Evolutionary conservation across 1,140 invertebrate species (phyloP).

Genomic region (Aleiodes sp.): DNA sequence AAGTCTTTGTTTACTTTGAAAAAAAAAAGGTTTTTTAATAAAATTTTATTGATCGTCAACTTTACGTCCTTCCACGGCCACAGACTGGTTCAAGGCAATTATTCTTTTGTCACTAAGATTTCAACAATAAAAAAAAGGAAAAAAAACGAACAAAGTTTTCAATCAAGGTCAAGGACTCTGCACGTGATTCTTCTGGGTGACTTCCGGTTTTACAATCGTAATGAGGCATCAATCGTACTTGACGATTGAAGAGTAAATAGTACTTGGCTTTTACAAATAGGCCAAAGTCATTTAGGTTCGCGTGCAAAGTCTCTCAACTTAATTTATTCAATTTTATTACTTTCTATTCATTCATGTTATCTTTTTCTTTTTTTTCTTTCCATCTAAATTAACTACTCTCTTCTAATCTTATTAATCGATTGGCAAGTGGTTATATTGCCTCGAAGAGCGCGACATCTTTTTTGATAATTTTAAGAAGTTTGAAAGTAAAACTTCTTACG

Average conservation of each 20-base stretch:
- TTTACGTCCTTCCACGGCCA: constrained; percentile 10
- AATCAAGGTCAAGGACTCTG: constrained; percentile 24
- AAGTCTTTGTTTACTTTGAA: neutral
- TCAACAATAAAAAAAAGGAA: neutral
- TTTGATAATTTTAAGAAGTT: constrained; percentile 19
- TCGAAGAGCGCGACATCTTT: too few species aligned
- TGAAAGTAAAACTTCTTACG: neutral
- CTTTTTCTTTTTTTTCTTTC: constrained; percentile 49
- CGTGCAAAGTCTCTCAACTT: constrained; percentile 22
- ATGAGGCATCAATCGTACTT: neutral
- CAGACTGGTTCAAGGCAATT: constrained; percentile 23
- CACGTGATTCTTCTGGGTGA: neutral
- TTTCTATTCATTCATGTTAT: constrained; percentile 42
- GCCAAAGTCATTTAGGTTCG: neutral
- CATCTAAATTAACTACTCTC: constrained; percentile 41
- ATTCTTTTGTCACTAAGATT: neutral
- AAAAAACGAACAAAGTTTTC: constrained; percentile 1
- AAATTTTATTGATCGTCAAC: constrained; percentile 14
- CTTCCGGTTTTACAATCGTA: neutral
- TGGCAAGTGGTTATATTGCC: constrained; percentile 34
- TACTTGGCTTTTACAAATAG: too few species aligned
- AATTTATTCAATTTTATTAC: constrained; percentile 35
- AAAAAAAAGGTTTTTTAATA: constrained; percentile 18
- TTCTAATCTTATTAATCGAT: constrained; percentile 28
- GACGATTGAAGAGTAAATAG: too few species aligned